Conservation (phyloP, 2,113 vertebrate genomes). For the Hystrix cristata region DNA sequence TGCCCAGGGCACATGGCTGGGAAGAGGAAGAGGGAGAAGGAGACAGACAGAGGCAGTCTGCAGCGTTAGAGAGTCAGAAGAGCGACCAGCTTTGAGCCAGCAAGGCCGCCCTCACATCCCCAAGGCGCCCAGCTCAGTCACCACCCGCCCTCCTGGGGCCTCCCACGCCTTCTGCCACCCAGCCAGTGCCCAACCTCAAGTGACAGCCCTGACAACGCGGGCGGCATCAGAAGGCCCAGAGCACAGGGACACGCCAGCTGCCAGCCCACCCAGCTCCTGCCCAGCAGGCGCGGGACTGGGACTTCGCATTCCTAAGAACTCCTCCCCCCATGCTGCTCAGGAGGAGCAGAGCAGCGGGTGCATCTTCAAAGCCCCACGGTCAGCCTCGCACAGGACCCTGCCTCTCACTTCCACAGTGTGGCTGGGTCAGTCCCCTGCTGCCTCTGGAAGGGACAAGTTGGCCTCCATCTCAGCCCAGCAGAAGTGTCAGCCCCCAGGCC, state of each 20-base stretch:
- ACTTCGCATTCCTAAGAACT: not conserved
- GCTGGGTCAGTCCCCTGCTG: not conserved
- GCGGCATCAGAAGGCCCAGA: no score
- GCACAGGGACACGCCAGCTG: accelerated
- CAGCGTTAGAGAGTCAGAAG: not conserved
- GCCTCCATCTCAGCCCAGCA: not conserved
- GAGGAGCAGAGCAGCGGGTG: not conserved
- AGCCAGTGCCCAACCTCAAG: not conserved
- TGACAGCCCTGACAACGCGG: not conserved
- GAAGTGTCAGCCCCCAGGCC: accelerated
- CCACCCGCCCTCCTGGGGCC: not conserved
- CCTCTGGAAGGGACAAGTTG: not conserved
- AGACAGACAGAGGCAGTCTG: no score
- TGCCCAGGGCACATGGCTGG: not conserved
- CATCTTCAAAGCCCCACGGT: accelerated
- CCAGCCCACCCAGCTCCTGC: not conserved
- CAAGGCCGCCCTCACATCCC: not conserved
- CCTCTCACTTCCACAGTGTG: no score
- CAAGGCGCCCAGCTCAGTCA: accelerated
- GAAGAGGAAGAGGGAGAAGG: not conserved
- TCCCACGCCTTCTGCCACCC: not conserved
- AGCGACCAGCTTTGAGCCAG: accelerated
- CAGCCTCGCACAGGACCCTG: accelerated
- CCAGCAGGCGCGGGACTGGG: no score
- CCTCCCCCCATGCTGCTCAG: not conserved